Conservation (phyloP, 1,140 invertebrate species). For the Bemisia tabaci region DNA sequence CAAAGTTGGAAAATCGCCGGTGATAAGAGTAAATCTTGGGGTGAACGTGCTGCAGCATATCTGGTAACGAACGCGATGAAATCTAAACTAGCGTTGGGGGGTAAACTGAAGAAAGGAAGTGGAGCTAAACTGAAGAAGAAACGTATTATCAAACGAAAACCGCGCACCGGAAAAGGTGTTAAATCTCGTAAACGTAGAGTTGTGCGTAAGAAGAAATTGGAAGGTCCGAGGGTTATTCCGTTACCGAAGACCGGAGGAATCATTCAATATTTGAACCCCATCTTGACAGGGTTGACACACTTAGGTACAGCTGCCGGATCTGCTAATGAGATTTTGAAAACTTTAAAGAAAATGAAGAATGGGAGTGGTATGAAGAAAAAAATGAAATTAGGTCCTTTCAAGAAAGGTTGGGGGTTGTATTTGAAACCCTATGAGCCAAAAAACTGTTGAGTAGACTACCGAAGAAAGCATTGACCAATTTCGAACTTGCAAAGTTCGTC, state of each 20-base stretch:
- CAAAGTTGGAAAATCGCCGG: slow-evolving; percentile 29
- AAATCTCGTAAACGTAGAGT: not conserved
- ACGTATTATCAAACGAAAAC: not conserved
- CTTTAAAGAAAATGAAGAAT: not conserved
- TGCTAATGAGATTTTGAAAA: not conserved
- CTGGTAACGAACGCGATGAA: slow-evolving; percentile 25
- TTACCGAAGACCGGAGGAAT: not conserved
- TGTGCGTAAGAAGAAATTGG: not conserved
- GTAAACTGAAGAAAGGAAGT: slow-evolving; percentile 11
- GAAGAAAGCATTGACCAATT: not conserved
- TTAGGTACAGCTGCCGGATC: not conserved
- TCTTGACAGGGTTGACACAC: slow-evolving; percentile 4
- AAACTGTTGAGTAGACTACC: not conserved
- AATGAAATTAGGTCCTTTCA: not conserved
- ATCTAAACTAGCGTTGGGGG: slow-evolving; percentile 25
- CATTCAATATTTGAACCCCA: slow-evolving; percentile 2
- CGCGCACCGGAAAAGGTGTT: too few relatives aligned
- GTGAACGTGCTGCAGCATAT: slow-evolving; percentile 27
- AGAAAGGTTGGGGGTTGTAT: not conserved
- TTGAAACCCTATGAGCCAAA: not conserved
- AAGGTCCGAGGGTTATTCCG: not conserved
- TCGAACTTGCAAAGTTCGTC: not conserved
- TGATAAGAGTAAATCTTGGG: slow-evolving; percentile 27
- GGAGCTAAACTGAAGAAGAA: too few relatives aligned
- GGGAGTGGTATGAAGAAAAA: not conserved